Evolutionary conservation across 2,113 vertebrate species (phyloP), one percentile per base, ranked within the genome.

Genomic region (Holacanthus passer): DNA sequence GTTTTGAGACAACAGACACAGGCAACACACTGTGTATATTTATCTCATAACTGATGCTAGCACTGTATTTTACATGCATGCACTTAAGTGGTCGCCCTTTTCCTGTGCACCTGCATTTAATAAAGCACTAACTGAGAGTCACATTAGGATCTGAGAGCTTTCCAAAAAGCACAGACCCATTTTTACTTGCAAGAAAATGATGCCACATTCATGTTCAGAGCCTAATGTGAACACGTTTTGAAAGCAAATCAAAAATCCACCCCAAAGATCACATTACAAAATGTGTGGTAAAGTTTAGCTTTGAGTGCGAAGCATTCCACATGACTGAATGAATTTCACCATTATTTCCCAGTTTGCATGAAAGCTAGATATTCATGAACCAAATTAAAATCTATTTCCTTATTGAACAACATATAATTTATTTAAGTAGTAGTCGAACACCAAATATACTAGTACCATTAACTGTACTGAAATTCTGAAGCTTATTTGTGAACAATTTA

Each of bases 1-100:
- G 19, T 56, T 31, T 45, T 41, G 3, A 17, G 17, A 43, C 19
- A 53, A 13, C 32, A 45, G 43, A 7, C 31, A 59, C 37, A 66
- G 13, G 32, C 16, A 41, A 7, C 19, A 55, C 48, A 24, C 22
- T 9, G 4, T 29, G 11, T 22, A n/a, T 45, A n/a, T 59, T 50
- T 69, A 55, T 43, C 45, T 50, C 7, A 66, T 32, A 31, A 35
- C 14, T 68, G 27, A 58, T 37, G 58, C 3, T 39, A 69, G n/a
- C 41, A 47, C 29, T n/a, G 13, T 50, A 9, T 29, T 66, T 45
- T 12, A 11, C 14, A 53, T 39, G 27, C 2, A 47, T 14, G 39
- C 17, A n/a, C 66, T 35, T 22, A 32, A 82, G 58, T 56, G 35
- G 31, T 27, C 55, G 47, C 37, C 47, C 48, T 59, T 52, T 81